These are phyloP conservation scores for Pseudochaenichthys georgianus DNA, from an alignment of 2,797 vertebrate species.

Conservation along the genomic window DNA sequence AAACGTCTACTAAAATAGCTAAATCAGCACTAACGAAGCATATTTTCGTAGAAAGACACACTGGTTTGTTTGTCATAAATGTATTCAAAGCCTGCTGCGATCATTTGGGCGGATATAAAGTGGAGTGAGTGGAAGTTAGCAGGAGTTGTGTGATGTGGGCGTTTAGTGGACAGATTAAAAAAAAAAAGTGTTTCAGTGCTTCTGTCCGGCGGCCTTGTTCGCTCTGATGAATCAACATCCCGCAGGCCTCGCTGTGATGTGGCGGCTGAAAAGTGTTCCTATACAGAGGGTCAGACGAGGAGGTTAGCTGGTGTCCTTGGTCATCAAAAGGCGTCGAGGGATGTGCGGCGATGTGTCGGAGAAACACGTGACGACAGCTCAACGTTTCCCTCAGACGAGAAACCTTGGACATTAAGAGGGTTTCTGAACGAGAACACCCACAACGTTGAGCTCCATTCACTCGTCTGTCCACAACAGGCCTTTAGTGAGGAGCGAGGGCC, in stretches of 20 bases:
- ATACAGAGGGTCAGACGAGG: conserved; percentile 60
- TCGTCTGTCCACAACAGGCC: conserved; percentile 27
- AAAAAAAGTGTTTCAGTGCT: conserved; percentile 24
- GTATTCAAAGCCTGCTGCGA: conserved; percentile 20
- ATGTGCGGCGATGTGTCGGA: conserved; percentile 20
- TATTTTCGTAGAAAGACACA: conserved; percentile 11
- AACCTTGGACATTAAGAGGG: conserved; percentile 60
- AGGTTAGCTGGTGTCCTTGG: conserved; percentile 57
- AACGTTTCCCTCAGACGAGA: conserved; percentile 30
- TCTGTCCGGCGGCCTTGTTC: conserved; percentile 58
- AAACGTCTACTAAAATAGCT: too few species aligned
- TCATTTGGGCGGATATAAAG: neutral
- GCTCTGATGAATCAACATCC: conserved; percentile 60
- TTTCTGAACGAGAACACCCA: conserved; percentile 44
- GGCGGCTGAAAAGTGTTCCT: conserved; percentile 49
- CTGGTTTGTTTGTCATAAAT: conserved; percentile 4
- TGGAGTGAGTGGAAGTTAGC: neutral
- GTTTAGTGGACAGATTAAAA: conserved; percentile 2
- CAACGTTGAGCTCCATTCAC: conserved; percentile 40
- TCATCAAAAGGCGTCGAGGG: conserved; percentile 53
- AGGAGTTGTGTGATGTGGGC: conserved; percentile 4
- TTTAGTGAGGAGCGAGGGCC: conserved; percentile 50
- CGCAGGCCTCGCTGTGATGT: conserved; percentile 38
- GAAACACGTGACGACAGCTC: conserved; percentile 39
- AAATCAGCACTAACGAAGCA: conserved; percentile 22